These are phyloP conservation scores for Alectura lathami DNA, from an alignment of 2,113 vertebrate species.

Conservation along the genomic window DNA sequence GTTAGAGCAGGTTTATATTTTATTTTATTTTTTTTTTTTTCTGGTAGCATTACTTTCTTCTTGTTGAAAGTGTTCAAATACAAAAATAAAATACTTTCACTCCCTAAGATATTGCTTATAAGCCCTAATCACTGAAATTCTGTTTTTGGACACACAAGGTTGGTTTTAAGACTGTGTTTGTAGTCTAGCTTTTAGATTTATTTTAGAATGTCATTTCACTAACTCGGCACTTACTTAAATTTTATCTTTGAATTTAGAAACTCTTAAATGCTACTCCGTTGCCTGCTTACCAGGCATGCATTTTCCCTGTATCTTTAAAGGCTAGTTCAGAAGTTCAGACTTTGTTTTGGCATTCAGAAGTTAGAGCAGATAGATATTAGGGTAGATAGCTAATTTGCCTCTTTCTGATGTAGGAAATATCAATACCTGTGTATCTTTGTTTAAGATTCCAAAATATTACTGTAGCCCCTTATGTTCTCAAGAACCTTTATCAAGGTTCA, in stretches of 20 bases:
- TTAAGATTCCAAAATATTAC: neutral
- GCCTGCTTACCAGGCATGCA: neutral
- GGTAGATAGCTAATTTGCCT: neutral
- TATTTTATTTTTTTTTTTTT: neutral
- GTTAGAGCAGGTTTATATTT: no score
- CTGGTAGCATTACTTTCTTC: neutral
- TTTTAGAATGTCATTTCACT: neutral
- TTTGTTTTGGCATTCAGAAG: neutral
- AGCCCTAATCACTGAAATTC: neutral
- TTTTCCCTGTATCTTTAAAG: neutral
- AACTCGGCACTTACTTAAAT: neutral
- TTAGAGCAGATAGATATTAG: neutral
- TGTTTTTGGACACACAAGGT: neutral
- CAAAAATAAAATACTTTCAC: neutral
- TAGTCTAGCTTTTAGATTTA: neutral
- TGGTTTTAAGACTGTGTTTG: neutral
- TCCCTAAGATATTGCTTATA: neutral
- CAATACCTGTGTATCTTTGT: neutral
- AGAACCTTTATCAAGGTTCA: neutral
- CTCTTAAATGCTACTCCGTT: neutral
- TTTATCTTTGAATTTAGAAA: neutral
- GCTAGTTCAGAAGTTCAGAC: neutral
- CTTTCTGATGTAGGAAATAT: neutral
- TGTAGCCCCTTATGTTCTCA: neutral
- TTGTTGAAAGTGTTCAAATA: neutral